Percentiles rank a stretch among this genome's conserved stretches.
phyloP scores from a whole-genome alignment of 2,797 vertebrate species.

The Buceros bicornis region DNA sequence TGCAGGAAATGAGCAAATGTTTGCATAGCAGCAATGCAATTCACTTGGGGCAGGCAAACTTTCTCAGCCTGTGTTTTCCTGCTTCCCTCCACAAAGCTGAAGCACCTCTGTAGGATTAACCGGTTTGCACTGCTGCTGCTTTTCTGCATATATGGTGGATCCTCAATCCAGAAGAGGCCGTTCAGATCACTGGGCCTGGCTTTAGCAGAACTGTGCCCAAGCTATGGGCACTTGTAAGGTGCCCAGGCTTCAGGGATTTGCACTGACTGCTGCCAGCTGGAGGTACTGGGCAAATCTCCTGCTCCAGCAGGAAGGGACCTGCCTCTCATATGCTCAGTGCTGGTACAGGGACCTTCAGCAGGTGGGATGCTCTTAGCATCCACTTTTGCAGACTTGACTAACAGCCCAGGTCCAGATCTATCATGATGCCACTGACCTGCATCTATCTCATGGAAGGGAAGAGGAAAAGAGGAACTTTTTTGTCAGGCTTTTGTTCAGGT shows the following conservation, averaged over 20 bases:
- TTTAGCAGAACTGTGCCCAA: neutral
- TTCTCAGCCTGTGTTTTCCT: neutral
- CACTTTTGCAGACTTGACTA: neutral
- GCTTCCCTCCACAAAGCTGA: neutral
- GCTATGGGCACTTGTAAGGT: neutral
- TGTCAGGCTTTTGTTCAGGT: neutral
- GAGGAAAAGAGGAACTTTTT: neutral
- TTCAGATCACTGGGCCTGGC: neutral
- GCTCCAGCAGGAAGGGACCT: neutral
- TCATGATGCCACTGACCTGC: neutral
- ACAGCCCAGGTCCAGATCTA: neutral
- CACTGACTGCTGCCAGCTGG: neutral
- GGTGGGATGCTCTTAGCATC: accelerated
- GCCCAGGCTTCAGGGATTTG: neutral
- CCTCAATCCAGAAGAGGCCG: neutral
- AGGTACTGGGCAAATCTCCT: neutral
- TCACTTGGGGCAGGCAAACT: neutral
- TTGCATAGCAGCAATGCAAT: neutral
- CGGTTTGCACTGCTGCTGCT: neutral
- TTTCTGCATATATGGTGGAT: neutral
- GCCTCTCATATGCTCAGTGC: neutral
- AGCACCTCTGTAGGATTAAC: neutral
- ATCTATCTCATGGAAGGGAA: neutral
- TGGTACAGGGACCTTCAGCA: neutral
- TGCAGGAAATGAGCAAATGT: neutral